A percentile compares a stretch with the other conserved stretches of the same genome.
Evolutionary conservation across 2,113 vertebrate genomes (phyloP).

Genomic region (Pterocles orientalis): DNA sequence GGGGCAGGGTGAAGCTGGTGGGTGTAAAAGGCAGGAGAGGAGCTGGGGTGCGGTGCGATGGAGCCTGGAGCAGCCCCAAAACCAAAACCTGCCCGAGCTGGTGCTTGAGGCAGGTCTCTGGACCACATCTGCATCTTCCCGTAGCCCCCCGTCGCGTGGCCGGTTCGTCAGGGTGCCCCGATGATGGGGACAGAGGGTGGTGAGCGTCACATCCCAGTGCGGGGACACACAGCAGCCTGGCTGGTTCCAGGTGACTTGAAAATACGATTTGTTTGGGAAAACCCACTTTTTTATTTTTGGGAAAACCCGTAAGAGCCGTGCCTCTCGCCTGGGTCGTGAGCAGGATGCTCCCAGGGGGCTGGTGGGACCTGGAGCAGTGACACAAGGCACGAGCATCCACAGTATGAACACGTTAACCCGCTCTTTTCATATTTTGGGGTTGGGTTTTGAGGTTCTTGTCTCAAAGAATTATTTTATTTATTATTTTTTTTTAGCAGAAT

Average conservation of each 20-base stretch:
- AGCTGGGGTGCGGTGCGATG: neutral
- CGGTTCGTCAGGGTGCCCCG: neutral
- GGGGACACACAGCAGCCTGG: neutral
- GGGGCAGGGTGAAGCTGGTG: neutral
- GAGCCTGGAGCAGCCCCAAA: neutral
- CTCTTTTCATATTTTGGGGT: neutral
- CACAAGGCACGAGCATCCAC: neutral
- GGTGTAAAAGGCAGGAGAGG: neutral
- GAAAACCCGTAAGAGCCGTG: neutral
- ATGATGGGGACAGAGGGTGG: neutral
- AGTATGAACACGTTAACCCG: neutral
- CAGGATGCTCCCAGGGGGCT: neutral
- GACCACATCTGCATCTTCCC: neutral
- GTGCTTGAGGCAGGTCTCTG: neutral
- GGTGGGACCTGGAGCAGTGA: neutral
- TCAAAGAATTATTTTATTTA: neutral
- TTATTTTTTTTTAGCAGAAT: neutral
- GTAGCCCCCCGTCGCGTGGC: accelerated
- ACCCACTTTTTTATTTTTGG: neutral
- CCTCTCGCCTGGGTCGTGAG: accelerated
- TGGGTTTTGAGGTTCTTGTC: neutral
- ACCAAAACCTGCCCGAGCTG: neutral
- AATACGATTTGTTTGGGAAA: neutral
- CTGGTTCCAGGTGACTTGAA: neutral
- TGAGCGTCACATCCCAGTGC: accelerated